A percentile compares a stretch with the other conserved stretches of the same genome.
These are phyloP conservation scores for Pelodytes ibericus DNA, from an alignment of 2,797 vertebrate species.

Conservation along the genomic window DNA sequence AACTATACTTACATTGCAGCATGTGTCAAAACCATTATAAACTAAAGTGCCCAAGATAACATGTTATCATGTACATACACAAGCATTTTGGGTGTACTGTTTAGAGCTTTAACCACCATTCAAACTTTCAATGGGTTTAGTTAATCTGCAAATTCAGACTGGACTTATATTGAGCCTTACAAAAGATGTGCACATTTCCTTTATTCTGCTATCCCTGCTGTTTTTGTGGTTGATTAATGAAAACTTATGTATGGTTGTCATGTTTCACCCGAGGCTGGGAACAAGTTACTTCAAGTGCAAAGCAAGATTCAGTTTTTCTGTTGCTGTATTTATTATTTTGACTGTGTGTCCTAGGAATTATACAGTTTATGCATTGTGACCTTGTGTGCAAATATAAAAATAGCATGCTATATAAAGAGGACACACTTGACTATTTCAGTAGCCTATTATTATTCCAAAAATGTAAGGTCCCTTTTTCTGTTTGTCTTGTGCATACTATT, in stretches of 20 bases:
- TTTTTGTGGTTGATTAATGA: slow-evolving; percentile 68
- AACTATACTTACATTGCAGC: too few relatives aligned
- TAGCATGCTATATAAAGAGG: slow-evolving; percentile 58
- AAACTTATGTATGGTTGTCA: slow-evolving; percentile 68
- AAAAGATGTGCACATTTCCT: slow-evolving; percentile 61
- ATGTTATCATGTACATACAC: too few relatives aligned
- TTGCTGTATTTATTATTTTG: slow-evolving; percentile 66
- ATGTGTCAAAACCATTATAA: too few relatives aligned
- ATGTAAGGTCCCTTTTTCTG: too few relatives aligned
- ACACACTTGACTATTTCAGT: slow-evolving; percentile 63
- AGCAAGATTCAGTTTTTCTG: slow-evolving; percentile 68
- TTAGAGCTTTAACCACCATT: neutral
- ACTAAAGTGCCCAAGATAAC: too few relatives aligned
- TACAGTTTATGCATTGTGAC: slow-evolving; percentile 70
- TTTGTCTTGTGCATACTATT: too few relatives aligned
- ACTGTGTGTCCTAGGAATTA: slow-evolving; percentile 74
- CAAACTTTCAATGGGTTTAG: slow-evolving; percentile 25
- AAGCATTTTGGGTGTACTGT: neutral
- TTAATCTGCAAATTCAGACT: slow-evolving; percentile 12
- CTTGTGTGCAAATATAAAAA: slow-evolving; percentile 65
- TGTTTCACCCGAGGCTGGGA: slow-evolving; percentile 65
- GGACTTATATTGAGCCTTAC: slow-evolving; percentile 52
- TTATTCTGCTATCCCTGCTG: slow-evolving; percentile 64
- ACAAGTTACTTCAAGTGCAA: slow-evolving; percentile 67
- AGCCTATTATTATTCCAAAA: too few relatives aligned